These are phyloP conservation scores for Solenopsis fugax DNA, from an alignment of 1,140 invertebrate species.

Conservation along the genomic window DNA sequence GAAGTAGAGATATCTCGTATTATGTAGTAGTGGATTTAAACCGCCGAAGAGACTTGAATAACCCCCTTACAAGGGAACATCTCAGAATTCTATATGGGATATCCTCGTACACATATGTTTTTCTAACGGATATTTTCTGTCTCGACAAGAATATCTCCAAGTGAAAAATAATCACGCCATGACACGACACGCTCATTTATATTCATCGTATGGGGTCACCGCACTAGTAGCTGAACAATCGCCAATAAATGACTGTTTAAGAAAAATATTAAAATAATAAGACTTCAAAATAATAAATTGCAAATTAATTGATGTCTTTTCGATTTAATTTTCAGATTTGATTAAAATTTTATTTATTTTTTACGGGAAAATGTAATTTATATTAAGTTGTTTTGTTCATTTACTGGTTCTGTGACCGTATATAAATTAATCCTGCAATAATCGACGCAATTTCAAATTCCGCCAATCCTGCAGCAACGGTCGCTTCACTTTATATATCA, in stretches of 20 bases:
- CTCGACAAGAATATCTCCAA: neutral
- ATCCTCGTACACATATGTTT: neutral
- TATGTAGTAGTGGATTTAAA: neutral
- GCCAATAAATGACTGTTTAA: no score
- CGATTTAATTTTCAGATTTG: no score
- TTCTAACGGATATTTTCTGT: constrained; percentile 6
- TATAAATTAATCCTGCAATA: neutral
- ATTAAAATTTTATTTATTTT: no score
- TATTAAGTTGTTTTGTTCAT: no score
- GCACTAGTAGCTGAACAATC: no score
- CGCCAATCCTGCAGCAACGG: neutral
- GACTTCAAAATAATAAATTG: no score
- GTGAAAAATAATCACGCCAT: neutral
- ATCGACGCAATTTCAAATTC: constrained; percentile 8
- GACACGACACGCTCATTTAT: neutral
- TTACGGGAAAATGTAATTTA: no score
- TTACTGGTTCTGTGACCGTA: no score
- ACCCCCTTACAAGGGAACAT: neutral
- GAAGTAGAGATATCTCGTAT: neutral
- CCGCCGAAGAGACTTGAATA: neutral
- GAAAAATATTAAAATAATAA: no score
- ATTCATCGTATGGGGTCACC: neutral
- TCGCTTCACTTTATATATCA: neutral
- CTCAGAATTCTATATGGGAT: neutral
- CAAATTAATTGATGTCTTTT: no score